Conservation (phyloP, 1,140 invertebrate species). For the Heliconius himera region DNA sequence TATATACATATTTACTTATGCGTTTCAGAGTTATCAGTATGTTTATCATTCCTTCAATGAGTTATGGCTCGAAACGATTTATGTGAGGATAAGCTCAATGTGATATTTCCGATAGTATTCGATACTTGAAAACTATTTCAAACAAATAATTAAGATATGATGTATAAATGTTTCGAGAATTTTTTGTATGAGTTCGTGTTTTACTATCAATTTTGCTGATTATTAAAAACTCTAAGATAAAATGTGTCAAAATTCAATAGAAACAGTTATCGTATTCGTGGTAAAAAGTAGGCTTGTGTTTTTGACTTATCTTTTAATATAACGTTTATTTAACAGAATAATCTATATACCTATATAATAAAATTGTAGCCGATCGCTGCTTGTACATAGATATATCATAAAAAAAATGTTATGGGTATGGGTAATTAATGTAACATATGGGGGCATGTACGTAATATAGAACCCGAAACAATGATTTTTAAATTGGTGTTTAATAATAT, state of each 20-base stretch:
- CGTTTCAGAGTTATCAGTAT: neutral
- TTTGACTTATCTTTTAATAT: too few species aligned
- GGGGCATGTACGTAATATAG: too few species aligned
- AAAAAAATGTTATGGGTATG: too few species aligned
- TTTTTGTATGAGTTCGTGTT: neutral
- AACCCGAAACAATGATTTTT: too few species aligned
- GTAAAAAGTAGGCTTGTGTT: neutral
- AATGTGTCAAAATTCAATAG: neutral
- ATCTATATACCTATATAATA: too few species aligned
- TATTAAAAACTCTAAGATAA: neutral
- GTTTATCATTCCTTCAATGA: slow-evolving; percentile 9
- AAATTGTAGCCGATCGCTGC: too few species aligned
- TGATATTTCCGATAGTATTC: neutral
- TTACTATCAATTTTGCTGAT: neutral
- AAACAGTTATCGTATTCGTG: neutral
- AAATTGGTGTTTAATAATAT: too few species aligned
- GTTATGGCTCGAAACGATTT: neutral
- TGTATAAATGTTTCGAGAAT: neutral
- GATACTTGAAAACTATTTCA: slow-evolving; percentile 22
- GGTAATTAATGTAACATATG: too few species aligned
- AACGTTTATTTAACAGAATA: too few species aligned
- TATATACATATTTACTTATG: slow-evolving; percentile 16
- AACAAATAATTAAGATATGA: slow-evolving; percentile 10
- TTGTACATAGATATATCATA: too few species aligned
- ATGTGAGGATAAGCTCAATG: slow-evolving; percentile 5